Percentiles rank a stretch among this genome's conserved stretches.
phyloP scores from a whole-genome alignment of 1,140 invertebrate genomes.

The Adelges cooleyi region DNA sequence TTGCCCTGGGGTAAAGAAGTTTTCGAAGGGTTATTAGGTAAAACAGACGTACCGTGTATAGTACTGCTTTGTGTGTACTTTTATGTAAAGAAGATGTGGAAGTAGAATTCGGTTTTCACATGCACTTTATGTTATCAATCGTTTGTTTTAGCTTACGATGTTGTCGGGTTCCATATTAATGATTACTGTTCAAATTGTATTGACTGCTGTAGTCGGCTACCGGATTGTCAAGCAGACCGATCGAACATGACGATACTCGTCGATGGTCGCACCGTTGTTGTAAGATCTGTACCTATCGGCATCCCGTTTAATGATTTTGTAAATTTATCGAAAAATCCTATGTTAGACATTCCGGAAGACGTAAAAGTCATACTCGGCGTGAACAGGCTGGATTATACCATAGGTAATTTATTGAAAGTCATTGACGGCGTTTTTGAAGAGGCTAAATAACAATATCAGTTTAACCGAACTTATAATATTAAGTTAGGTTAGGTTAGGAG shows the following conservation, averaged over 20 bases:
- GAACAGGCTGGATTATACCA: conserved; percentile 81
- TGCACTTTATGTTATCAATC: neutral
- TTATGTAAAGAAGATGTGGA: neutral
- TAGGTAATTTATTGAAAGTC: too few species aligned
- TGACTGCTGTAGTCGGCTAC: conserved; percentile 73
- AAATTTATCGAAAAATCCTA: conserved; percentile 62
- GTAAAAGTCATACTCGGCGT: conserved; percentile 70
- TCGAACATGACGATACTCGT: conserved; percentile 76
- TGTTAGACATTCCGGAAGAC: conserved; percentile 46
- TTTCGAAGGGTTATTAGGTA: conserved; percentile 70
- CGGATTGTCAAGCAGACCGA: conserved; percentile 75
- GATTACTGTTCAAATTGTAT: conserved; percentile 85
- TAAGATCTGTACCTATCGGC: conserved; percentile 70
- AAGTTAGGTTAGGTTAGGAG: too few species aligned
- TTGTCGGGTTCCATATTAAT: conserved; percentile 84
- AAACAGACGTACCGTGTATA: conserved; percentile 24
- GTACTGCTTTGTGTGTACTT: neutral
- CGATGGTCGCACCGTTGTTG: conserved; percentile 66
- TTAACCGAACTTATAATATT: too few species aligned
- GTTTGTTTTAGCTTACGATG: conserved; percentile 59
- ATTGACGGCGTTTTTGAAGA: too few species aligned
- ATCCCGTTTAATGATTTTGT: conserved; percentile 81
- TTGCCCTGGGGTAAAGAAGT: conserved; percentile 84
- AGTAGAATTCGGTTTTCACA: neutral
- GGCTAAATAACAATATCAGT: too few species aligned